Conservation (phyloP, 2,113 vertebrate species). For the Erpornis zantholeuca region DNA sequence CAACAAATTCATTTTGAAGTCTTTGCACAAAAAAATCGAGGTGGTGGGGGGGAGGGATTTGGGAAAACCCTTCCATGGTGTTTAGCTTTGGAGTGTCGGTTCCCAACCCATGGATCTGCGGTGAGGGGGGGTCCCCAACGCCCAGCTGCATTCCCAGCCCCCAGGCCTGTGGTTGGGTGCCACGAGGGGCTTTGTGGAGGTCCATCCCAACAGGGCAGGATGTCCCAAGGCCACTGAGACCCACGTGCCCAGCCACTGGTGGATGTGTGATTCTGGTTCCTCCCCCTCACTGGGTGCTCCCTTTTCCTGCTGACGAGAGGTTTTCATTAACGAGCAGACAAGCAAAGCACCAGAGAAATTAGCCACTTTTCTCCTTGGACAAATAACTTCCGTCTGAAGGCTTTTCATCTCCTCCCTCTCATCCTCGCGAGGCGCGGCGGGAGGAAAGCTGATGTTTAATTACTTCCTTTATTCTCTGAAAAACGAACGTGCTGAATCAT, state of each 20-base stretch:
- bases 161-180: accelerated
- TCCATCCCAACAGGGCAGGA: not conserved
- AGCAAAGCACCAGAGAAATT: constrained; percentile 30
- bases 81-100: not conserved
- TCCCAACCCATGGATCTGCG: accelerated
- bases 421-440: not conserved
- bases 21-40: not conserved
- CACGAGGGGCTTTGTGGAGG: not conserved
- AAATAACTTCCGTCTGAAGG: constrained; percentile 57
- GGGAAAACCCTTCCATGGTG: not conserved
- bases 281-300: not conserved
- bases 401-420: constrained; percentile 42
- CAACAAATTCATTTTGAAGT: not conserved
- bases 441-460: constrained; percentile 49
- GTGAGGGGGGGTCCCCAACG: not conserved
- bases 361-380: constrained; percentile 45
- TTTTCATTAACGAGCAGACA: constrained; percentile 1
- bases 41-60: accelerated
- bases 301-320: not conserved
- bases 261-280: not conserved
- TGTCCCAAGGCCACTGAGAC: not conserved
- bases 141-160: not conserved
- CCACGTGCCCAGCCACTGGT: not conserved
- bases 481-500: constrained; percentile 41
- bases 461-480: constrained; percentile 39